These are phyloP conservation scores for Serilophus lunatus DNA, from an alignment of 2,113 vertebrate species.

Conservation along the genomic window DNA sequence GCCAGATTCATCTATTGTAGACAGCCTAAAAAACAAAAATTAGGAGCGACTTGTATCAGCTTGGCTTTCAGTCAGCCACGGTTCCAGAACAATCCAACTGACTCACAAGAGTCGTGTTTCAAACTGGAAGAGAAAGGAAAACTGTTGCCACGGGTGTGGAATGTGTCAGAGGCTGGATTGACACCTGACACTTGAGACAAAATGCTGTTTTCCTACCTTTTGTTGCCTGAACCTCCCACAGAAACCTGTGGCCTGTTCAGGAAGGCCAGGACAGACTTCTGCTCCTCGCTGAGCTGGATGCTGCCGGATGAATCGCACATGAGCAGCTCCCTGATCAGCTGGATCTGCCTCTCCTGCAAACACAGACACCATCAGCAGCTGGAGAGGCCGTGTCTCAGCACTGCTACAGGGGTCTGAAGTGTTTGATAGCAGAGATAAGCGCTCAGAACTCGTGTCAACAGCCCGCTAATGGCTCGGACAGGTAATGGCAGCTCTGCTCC, in stretches of 20 bases:
- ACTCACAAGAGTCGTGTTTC: background rate
- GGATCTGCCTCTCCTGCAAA: slow-evolving; percentile 90
- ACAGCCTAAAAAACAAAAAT: slow-evolving; percentile 74
- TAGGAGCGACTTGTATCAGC: background rate
- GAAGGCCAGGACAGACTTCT: slow-evolving; percentile 92
- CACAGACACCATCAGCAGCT: slow-evolving; percentile 5
- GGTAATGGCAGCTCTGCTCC: slow-evolving; percentile 36
- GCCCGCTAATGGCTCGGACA: slow-evolving; percentile 23
- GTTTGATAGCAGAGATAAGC: background rate
- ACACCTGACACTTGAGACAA: background rate
- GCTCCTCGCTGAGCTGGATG: slow-evolving; percentile 94
- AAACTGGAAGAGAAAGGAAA: background rate
- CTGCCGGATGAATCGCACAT: slow-evolving; percentile 89
- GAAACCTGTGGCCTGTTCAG: slow-evolving; percentile 83
- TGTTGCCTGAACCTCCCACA: slow-evolving; percentile 75
- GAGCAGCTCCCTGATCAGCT: slow-evolving; percentile 92
- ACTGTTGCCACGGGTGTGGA: background rate
- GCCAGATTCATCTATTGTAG: slow-evolving; percentile 94
- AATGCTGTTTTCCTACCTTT: slow-evolving; percentile 75
- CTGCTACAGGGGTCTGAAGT: no score
- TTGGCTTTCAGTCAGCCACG: background rate
- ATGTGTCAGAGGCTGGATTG: background rate
- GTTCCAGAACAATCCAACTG: background rate
- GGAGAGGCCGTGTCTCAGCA: no score
- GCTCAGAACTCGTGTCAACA: background rate